A percentile compares a stretch with the other conserved stretches of the same genome.
Conservation (phyloP, 2,797 vertebrate species). For the Sebastes taczanowskii region DNA sequence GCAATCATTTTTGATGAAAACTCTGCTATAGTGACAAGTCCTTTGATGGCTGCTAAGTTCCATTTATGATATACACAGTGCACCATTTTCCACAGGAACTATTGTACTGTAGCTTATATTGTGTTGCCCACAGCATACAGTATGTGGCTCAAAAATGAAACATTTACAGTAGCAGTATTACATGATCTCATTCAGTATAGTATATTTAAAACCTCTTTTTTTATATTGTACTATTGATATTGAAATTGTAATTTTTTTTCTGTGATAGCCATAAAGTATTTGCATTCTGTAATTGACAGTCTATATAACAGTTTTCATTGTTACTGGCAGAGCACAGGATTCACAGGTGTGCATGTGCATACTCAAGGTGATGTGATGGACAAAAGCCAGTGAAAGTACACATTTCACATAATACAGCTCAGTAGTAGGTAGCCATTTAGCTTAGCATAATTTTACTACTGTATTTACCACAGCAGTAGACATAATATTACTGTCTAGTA, state of each 20-base stretch:
- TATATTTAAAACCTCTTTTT: not conserved
- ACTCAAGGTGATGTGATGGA: not conserved
- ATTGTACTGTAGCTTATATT: not conserved
- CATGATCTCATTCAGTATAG: not conserved
- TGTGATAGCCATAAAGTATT: not conserved
- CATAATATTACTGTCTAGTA: not conserved
- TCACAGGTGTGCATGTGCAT: not conserved
- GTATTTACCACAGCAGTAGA: not conserved
- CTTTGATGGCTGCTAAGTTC: conserved; percentile 18
- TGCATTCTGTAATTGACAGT: not conserved
- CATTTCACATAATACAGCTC: not conserved
- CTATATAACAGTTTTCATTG: not conserved
- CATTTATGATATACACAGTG: conserved; percentile 3
- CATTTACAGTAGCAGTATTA: not conserved
- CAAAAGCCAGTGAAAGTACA: not conserved
- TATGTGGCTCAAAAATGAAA: not conserved
- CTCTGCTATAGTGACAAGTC: not conserved
- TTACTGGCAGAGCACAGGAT: not conserved
- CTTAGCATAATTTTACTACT: not conserved
- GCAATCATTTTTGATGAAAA: conserved; percentile 11
- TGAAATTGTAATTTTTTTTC: not conserved
- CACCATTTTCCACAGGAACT: conserved; percentile 2
- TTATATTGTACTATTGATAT: not conserved
- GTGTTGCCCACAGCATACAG: not conserved
- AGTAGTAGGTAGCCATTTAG: not conserved